These are phyloP conservation scores for Pseudanteris insignis DNA, from an alignment of 2,888 invertebrate species.

Conservation along the genomic window DNA sequence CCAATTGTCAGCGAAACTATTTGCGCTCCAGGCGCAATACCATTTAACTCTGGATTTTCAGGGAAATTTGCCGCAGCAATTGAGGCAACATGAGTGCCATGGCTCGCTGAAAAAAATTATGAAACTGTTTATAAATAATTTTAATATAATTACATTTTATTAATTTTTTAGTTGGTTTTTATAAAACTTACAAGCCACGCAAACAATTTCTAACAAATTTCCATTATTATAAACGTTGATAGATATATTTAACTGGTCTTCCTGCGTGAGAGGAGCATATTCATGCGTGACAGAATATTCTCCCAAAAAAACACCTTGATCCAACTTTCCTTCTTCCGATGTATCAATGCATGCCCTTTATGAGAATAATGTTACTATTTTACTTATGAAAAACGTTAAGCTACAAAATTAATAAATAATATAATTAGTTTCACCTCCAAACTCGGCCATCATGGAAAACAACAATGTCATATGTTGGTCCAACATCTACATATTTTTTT, in stretches of 20 bases:
- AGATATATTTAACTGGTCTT: constrained; percentile 86
- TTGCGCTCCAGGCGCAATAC: constrained; percentile 96
- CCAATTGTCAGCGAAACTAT: constrained; percentile 92
- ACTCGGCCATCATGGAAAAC: constrained; percentile 91
- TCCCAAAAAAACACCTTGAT: constrained; percentile 79
- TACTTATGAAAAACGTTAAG: no score
- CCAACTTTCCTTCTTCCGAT: constrained; percentile 82
- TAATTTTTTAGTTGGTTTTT: no score
- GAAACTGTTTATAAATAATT: no score
- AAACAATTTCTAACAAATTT: constrained; percentile 89
- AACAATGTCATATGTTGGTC: constrained; percentile 92
- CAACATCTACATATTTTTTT: constrained; percentile 87
- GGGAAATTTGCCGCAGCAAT: constrained; percentile 94
- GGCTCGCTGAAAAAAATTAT: constrained; percentile 74
- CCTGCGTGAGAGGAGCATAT: constrained; percentile 77
- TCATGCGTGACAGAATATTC: constrained; percentile 84
- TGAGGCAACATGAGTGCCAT: constrained; percentile 97
- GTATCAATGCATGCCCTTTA: constrained; percentile 86
- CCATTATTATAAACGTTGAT: constrained; percentile 93
- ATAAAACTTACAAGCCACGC: constrained; percentile 90
- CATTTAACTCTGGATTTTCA: constrained; percentile 86
- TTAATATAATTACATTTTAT: no score
- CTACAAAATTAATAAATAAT: no score
- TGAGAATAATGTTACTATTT: no score
- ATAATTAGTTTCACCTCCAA: constrained; percentile 89